Evolutionary conservation across 2,888 invertebrate genomes (phyloP), one percentile per base, ranked within the genome.

Genomic region (Drosophila fungiperda): DNA sequence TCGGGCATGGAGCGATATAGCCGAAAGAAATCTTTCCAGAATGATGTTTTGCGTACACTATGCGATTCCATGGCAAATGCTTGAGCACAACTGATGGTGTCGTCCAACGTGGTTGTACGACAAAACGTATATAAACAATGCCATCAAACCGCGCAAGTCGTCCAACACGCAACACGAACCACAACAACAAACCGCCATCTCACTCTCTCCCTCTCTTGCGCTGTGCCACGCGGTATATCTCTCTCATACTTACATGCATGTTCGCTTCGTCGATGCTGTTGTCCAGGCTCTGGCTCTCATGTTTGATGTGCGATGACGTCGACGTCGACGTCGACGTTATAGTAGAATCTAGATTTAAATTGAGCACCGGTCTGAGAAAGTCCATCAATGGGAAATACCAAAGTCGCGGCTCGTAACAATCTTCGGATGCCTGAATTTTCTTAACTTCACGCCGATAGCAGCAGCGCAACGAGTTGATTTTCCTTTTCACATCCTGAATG

Each of bases 371-470:
- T 50, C 73, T 75, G 0, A 85, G 73, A 29, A 85, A 85, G 38
- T 85, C 86, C 83, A 85, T 81, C 7, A 62, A 32, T 20, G 75
- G 83, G 29, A 75, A 85, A 88, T 88, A 85, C 84, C 84, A 85
- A 2, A 85, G 68, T 15, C 84, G 88, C 20, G 84, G 83, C 55
- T 77, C 63, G 9, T 88, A 85, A 26, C 67, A 59, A 9, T 29
- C 58, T 3, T 57, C 61, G 0, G 83, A 76, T 8, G 57, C 42
- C 2, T 77, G 73, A 0, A 88, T 67, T 35, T 88, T 88, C 17
- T 83, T 80, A 23, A 86, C 50, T 11, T 88, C 88, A 11, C 84
- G 71, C 0, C 88, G 68, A 50, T 85, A 85, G 53, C 86, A 88
- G 55, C 86, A 88, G 7, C 84, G 75, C 15, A 85, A 29, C 2